Base-by-base conservation (phyloP, 2,888 invertebrate species). In the Cremastinae sp. region DNA sequence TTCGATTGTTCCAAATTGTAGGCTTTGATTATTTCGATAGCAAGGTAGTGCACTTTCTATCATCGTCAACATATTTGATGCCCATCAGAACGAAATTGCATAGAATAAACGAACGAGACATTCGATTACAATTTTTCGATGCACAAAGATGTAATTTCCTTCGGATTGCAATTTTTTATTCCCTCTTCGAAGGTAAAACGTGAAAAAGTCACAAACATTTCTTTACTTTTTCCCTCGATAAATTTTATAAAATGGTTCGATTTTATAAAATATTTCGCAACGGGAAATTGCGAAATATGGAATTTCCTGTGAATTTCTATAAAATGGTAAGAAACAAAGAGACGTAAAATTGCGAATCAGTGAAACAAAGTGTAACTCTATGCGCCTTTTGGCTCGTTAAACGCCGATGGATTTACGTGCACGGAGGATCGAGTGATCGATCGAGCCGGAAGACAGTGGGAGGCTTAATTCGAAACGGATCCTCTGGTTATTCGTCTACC, bases 1-100 rank as follows among this genome's bases (percentile, higher is more conserved):
- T 65, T 28, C 49, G 56, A 41, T 56, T 28, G 58, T 71, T 62
- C 51, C 56, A 51, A 66, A 75, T 71, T 71, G 66, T 41, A 66
- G 62, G 49, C 47, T 56, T 71, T 43, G 75, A 75, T 75, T 62
- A 71, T 71, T 65, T 35, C 8, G 71, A 71, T 66, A 61, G 75
- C 75, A 75, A 61, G 75, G 49, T 35, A 35, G 45, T 35, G 53
- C 39, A 55, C 47, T 71, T 66, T 75, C 75, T 68, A 75, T 75
- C 66, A 75, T 72, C 71, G 71, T 65, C 55, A 71, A 75, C 71
- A 72, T 49, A 14, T 45, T 61, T 45, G 61, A 75, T n/a, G 51
- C 61, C 66, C 53, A 71, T 71, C 71, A 62, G 37, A 22, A 16
- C 55, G 14, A 12, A 55, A 41, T 12, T 8, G 41, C 41, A 28